Evolutionary conservation across 2,113 vertebrate genomes (phyloP), one percentile per base, ranked within the genome.

Genomic region (Bubo scandiacus): DNA sequence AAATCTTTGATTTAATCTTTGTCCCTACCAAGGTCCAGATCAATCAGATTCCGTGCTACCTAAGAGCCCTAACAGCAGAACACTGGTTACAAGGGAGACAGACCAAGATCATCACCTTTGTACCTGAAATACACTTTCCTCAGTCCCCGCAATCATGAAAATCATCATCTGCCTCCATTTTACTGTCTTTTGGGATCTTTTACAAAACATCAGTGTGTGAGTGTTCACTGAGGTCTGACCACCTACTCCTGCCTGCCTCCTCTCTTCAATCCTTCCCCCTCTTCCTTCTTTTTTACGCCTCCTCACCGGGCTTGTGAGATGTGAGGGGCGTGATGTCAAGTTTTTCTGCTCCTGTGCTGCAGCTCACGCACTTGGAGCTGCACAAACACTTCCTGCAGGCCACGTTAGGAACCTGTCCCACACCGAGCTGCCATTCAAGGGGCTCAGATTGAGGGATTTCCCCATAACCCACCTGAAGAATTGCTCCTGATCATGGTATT

Each of bases 251-350:
- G 16, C 16, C 29, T 52, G 23, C 38, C 38, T 65, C 21, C 20
- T 45, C 32, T 67, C 78, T 36, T 38, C 26, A 57, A 3, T 22
- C 45, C 26, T 4, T 79, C 47, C 6, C 22, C 16, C 4, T 75
- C 42, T 47, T 26, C 43, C 57, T 19, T 51, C 57, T 25, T 51
- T 38, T 51, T 32, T 4, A 38, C 1, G 2, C 20, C 57, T 38
- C 27, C 16, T 57, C 21, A 16, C 21, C 1, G 2, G 16, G 20
- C 25, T 47, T 67, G 26, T 10, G 19, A 36, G 42, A n/a, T 0
- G 3, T 6, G 40, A 81, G 15, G 12, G 42, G 13, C 27, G 57
- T 1, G 1, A 58, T n/a, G 30, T 45, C 27, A 38, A 9, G 1
- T 20, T 12, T 47, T 68, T 58, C 79, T 32, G 34, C 79, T 67